A percentile compares a stretch with the other conserved stretches of the same genome.
Evolutionary conservation across 1,140 invertebrate genomes (phyloP).

Genomic region (Belonocnema kinseyi): DNA sequence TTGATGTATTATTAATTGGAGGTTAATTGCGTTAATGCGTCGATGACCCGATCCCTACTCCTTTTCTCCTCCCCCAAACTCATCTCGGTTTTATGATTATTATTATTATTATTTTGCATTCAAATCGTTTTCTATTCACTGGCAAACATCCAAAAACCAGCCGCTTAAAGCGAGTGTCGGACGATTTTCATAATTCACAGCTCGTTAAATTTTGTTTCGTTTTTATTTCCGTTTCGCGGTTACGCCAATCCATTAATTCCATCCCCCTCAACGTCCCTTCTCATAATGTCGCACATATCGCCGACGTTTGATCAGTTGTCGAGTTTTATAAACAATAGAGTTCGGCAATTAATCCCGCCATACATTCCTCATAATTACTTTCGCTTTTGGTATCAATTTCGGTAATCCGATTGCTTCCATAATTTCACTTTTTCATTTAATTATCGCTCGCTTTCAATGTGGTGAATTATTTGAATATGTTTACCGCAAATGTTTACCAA

Average conservation of each 20-base stretch:
- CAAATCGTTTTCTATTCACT: constrained; percentile 67
- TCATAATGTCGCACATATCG: constrained; percentile 47
- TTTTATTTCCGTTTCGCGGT: constrained; percentile 55
- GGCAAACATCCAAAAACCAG: constrained; percentile 64
- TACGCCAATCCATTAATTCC: constrained; percentile 57
- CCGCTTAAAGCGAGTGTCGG: constrained; percentile 37
- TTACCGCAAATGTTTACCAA: too few relatives aligned
- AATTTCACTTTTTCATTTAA: too few relatives aligned
- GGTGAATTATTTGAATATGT: too few relatives aligned
- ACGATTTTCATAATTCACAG: constrained; percentile 75
- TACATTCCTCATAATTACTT: constrained; percentile 52
- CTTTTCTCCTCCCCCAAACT: constrained; percentile 44
- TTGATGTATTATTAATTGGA: constrained; percentile 76
- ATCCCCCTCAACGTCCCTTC: neutral
- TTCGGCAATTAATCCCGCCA: constrained; percentile 60
- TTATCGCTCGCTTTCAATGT: too few relatives aligned
- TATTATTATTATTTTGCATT: constrained; percentile 69
- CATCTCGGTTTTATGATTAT: constrained; percentile 54
- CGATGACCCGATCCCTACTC: constrained; percentile 53
- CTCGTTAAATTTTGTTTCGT: constrained; percentile 69
- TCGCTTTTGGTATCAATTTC: constrained; percentile 60
- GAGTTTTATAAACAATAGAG: constrained; percentile 67
- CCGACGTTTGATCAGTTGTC: constrained; percentile 67
- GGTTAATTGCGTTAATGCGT: constrained; percentile 75
- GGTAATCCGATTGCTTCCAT: constrained; percentile 38